Evolutionary conservation across 92 coral and sea anemone genomes (phyloP).

Genomic region (Paragorgia papillata): DNA sequence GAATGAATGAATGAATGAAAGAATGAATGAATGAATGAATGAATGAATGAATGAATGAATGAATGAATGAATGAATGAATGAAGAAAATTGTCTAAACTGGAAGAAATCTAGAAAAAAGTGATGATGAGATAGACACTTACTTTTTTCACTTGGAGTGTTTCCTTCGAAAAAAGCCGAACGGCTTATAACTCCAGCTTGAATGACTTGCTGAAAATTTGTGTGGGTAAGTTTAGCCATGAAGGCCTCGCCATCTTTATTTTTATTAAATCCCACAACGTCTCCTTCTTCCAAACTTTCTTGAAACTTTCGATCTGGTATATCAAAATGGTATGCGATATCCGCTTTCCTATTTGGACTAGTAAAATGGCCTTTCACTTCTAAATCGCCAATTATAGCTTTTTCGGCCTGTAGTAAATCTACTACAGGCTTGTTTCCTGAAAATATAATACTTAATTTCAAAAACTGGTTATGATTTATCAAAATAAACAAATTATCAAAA

Average conservation of each 20-base stretch:
- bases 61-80: no score
- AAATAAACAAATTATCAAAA: no score
- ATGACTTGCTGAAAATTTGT: neutral
- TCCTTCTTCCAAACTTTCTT: neutral
- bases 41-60: no score
- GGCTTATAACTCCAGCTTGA: conserved; percentile 27
- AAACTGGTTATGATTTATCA: no score
- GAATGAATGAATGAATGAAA: no score
- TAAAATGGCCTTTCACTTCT: neutral
- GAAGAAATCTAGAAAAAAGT: no score
- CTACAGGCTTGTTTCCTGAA: no score
- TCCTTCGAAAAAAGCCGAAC: conserved; percentile 26
- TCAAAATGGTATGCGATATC: conserved; percentile 32
- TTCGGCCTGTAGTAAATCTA: neutral
- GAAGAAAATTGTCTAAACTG: no score
- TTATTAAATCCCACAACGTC: conserved; percentile 3
- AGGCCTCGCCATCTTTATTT: neutral
- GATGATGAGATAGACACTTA: no score
- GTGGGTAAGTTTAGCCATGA: neutral
- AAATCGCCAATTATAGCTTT: conserved; percentile 19
- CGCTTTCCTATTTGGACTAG: neutral
- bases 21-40: no score
- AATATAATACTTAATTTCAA: no score
- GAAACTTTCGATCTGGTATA: neutral
- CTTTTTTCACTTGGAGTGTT: conserved; percentile 14